Evolutionary conservation across 23 tunicate genomes (phyloP).

Genomic region (Halocynthia aurantium): DNA sequence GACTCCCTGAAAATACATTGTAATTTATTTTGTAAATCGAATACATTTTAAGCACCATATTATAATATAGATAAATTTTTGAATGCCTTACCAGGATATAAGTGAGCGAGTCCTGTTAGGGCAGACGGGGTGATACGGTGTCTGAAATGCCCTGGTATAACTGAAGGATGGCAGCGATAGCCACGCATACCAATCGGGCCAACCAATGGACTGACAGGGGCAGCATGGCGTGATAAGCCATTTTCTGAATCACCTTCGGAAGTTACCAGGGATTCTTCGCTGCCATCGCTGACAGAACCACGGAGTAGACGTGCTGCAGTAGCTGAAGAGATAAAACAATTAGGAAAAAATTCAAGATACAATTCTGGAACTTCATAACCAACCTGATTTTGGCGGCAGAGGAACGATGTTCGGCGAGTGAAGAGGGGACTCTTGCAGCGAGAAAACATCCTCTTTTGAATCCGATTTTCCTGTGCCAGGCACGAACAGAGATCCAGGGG

Average conservation of each 20-base stretch:
- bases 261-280: slow-evolving; percentile 80
- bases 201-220: slow-evolving; percentile 85
- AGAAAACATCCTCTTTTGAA: slow-evolving; percentile 52
- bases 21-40: no score
- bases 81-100: no score
- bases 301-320: slow-evolving; percentile 37
- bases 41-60: no score
- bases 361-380: neutral
- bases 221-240: slow-evolving; percentile 42
- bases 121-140: slow-evolving; percentile 51
- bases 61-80: no score
- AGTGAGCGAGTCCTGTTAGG: no score
- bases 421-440: slow-evolving; percentile 72
- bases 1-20: slow-evolving; percentile 36
- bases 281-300: slow-evolving; percentile 95
- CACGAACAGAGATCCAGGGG: neutral
- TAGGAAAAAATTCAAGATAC: neutral
- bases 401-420: slow-evolving; percentile 42
- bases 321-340: neutral
- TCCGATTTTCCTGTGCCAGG: slow-evolving; percentile 25
- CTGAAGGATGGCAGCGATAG: slow-evolving; percentile 75
- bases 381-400: slow-evolving; percentile 16
- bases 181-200: slow-evolving; percentile 39
- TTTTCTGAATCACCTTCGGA: slow-evolving; percentile 80
- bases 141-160: slow-evolving; percentile 64